A percentile compares a stretch with the other conserved stretches of the same genome.
These are phyloP conservation scores for Tortrix viridana DNA, from an alignment of 2,888 invertebrate species.

Conservation along the genomic window DNA sequence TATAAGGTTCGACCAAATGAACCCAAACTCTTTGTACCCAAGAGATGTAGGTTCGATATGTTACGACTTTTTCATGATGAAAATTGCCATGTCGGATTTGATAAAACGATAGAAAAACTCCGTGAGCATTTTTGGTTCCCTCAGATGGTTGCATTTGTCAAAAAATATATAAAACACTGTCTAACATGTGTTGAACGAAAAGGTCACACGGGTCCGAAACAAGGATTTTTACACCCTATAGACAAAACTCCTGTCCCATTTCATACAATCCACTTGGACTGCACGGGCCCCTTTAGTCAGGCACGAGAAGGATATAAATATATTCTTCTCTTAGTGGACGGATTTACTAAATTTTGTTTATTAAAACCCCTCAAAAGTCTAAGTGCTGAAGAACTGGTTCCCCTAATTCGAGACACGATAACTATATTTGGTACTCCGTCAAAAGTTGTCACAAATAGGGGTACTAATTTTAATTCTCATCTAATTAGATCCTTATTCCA, in stretches of 20 bases:
- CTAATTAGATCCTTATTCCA: not conserved
- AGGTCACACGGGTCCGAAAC: slow-evolving; percentile 41
- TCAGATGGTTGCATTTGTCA: slow-evolving; percentile 28
- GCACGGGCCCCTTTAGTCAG: slow-evolving; percentile 50
- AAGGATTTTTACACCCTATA: slow-evolving; percentile 42
- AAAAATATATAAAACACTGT: slow-evolving; percentile 43
- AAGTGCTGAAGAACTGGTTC: slow-evolving; percentile 40
- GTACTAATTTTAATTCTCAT: not conserved
- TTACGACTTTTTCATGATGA: slow-evolving; percentile 44
- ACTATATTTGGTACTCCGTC: not conserved
- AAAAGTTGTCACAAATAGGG: not conserved
- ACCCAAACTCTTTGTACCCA: slow-evolving; percentile 45
- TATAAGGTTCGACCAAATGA: slow-evolving; percentile 33
- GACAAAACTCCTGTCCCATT: slow-evolving; percentile 45
- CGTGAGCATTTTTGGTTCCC: slow-evolving; percentile 47
- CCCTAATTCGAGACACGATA: slow-evolving; percentile 31
- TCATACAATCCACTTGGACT: slow-evolving; percentile 50
- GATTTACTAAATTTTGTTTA: slow-evolving; percentile 50
- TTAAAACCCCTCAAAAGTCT: slow-evolving; percentile 46
- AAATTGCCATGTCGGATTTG: slow-evolving; percentile 40
- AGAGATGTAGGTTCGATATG: slow-evolving; percentile 37
- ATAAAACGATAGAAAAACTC: slow-evolving; percentile 38
- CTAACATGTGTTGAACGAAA: slow-evolving; percentile 38
- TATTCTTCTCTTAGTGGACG: slow-evolving; percentile 46
- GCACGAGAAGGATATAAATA: slow-evolving; percentile 44